Evolutionary conservation across 2,888 invertebrate genomes (phyloP).

Genomic region (Drosophila dives): DNA sequence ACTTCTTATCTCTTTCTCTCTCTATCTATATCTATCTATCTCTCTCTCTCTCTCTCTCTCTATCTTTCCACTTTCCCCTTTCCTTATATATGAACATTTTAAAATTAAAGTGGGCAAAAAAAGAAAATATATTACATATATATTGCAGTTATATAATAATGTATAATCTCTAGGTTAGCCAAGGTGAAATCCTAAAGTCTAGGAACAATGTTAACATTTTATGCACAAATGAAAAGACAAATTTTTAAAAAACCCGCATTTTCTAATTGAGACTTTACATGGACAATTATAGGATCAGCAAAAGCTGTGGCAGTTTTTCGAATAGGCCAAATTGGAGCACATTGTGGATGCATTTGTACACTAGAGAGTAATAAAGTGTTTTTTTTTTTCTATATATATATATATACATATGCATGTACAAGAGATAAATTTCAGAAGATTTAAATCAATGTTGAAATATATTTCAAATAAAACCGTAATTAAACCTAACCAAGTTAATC

Average conservation of each 20-base stretch:
- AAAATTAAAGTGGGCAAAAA: not conserved
- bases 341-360: slow-evolving; percentile 16
- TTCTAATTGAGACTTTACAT: slow-evolving; percentile 55
- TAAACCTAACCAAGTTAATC: slow-evolving; percentile 25
- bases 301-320: slow-evolving; percentile 20
- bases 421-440: slow-evolving; percentile 14
- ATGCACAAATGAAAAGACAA: slow-evolving; percentile 38
- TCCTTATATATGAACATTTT: slow-evolving; percentile 1
- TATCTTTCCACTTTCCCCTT: not conserved
- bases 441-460: slow-evolving; percentile 7
- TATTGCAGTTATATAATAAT: slow-evolving; percentile 13
- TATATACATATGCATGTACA: slow-evolving; percentile 23
- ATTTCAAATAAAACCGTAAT: slow-evolving; percentile 3
- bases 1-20: not conserved
- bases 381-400: slow-evolving; percentile 16
- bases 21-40: not conserved
- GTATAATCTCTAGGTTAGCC: slow-evolving; percentile 34
- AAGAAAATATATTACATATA: not conserved
- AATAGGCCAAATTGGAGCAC: slow-evolving; percentile 8
- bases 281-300: slow-evolving; percentile 39
- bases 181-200: slow-evolving; percentile 77
- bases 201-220: slow-evolving; percentile 80
- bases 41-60: not conserved
- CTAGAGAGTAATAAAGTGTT: slow-evolving; percentile 1
- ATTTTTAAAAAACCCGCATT: slow-evolving; percentile 42